These are phyloP conservation scores for Cathartes aura DNA, from an alignment of 2,113 vertebrate species.

Conservation along the genomic window DNA sequence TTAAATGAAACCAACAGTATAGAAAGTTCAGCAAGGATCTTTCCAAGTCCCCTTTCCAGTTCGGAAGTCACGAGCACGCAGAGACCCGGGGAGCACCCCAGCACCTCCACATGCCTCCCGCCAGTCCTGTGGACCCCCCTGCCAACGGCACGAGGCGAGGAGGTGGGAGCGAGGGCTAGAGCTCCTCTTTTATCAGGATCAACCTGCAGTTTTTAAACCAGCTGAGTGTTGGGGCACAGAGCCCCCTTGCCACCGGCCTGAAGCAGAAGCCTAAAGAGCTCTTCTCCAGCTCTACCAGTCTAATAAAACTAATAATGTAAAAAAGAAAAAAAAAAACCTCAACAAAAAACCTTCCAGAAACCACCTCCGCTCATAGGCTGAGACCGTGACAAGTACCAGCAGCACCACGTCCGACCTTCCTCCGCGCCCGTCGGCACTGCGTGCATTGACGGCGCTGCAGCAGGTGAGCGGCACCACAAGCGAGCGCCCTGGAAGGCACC, in stretches of 20 bases:
- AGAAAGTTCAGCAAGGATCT: not conserved
- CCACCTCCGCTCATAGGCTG: not conserved
- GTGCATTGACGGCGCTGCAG: not conserved
- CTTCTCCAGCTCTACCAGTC: not conserved
- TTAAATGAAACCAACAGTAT: rapidly evolving
- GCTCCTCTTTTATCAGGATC: not conserved
- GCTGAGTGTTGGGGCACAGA: not conserved
- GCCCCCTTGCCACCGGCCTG: rapidly evolving
- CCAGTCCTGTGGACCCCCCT: not conserved
- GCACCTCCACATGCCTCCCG: not conserved
- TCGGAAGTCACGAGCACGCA: rapidly evolving
- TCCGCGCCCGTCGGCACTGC: rapidly evolving
- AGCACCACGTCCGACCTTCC: rapidly evolving
- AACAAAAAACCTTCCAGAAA: not conserved
- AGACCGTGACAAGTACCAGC: rapidly evolving
- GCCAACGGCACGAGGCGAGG: rapidly evolving
- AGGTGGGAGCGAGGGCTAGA: not conserved
- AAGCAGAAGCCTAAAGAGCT: not conserved
- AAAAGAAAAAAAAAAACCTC: not conserved
- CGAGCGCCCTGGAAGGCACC: not conserved
- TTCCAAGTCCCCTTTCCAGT: not conserved
- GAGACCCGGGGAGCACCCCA: not conserved
- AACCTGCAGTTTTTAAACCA: not conserved
- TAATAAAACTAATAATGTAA: not conserved
- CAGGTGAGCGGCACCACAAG: not conserved